phyloP scores from a whole-genome alignment of 2,888 invertebrate species.

The Standfussiana lucernea region DNA sequence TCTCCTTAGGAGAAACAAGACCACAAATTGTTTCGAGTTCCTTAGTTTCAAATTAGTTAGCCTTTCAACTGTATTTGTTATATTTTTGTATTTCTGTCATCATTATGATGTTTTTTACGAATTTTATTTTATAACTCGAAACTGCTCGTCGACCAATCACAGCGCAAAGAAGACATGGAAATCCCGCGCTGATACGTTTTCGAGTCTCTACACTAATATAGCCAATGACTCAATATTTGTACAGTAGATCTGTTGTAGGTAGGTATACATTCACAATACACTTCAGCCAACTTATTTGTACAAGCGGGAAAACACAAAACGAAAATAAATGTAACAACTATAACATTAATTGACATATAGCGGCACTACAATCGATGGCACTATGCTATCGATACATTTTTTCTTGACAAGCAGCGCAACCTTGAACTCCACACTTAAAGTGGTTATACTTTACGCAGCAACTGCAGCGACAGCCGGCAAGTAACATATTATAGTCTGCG shows the following conservation, averaged over 20 bases:
- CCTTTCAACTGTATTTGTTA: neutral
- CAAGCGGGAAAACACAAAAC: too few species aligned
- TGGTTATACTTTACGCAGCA: too few species aligned
- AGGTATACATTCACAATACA: slow-evolving; percentile 1
- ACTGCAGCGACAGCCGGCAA: neutral
- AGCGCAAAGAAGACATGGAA: slow-evolving; percentile 57
- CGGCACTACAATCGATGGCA: too few species aligned
- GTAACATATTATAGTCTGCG: too few species aligned
- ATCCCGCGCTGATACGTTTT: slow-evolving; percentile 18
- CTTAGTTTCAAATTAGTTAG: neutral
- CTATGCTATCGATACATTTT: too few species aligned
- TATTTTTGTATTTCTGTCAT: neutral
- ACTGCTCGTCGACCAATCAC: slow-evolving; percentile 1
- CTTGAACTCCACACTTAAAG: too few species aligned
- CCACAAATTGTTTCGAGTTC: neutral
- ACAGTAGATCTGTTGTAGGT: too few species aligned
- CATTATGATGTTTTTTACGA: neutral
- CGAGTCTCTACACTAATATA: neutral
- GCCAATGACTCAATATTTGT: slow-evolving; percentile 1
- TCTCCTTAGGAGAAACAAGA: neutral
- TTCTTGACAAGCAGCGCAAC: too few species aligned
- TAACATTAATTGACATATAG: too few species aligned
- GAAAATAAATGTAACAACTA: too few species aligned
- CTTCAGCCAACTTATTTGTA: too few species aligned
- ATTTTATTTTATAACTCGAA: neutral